Conservation (phyloP, 1,140 invertebrate genomes). For the Rhopalosiphum maidis region DNA sequence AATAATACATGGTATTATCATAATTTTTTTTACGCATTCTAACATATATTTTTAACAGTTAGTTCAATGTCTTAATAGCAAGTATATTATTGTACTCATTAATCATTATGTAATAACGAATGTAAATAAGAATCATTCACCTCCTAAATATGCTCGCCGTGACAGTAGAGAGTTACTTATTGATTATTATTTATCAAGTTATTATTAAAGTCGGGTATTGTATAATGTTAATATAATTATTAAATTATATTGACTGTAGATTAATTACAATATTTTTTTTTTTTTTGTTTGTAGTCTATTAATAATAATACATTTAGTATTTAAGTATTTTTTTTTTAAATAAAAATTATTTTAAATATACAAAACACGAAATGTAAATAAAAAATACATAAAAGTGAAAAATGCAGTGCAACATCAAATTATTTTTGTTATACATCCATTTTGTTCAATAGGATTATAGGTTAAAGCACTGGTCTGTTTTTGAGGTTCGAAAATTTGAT, state of each 20-base stretch:
- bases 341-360: too few species aligned
- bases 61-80: background rate
- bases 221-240: background rate
- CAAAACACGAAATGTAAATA: too few species aligned
- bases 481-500: background rate
- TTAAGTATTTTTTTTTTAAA: too few species aligned
- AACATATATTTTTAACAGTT: background rate
- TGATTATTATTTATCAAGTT: background rate
- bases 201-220: background rate
- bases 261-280: too few species aligned
- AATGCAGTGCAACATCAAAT: background rate
- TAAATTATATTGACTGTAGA: too few species aligned
- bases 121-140: background rate
- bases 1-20: background rate
- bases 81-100: background rate
- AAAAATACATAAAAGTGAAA: too few species aligned
- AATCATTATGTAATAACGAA: background rate
- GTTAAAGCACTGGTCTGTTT: background rate
- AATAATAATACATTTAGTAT: too few species aligned
- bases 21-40: background rate
- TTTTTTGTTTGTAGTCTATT: too few species aligned
- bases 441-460: background rate
- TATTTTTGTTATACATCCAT: background rate
- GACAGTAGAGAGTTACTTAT: background rate
- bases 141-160: background rate